Base-by-base conservation (phyloP, 2,888 invertebrate genomes). In the Megalurothrips usitatus region DNA sequence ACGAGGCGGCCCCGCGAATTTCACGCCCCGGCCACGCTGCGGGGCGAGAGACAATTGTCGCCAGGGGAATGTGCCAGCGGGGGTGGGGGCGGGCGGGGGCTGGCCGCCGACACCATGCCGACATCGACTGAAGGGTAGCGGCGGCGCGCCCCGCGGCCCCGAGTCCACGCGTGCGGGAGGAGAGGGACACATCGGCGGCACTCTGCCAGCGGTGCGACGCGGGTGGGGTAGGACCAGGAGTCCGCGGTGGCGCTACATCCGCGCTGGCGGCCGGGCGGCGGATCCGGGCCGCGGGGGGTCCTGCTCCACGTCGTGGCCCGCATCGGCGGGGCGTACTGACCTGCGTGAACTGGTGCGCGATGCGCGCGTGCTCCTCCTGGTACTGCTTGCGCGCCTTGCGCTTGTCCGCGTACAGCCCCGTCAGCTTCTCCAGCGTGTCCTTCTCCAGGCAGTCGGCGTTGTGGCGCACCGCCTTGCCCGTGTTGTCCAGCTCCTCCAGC, bases 401-500 rank as follows among this genome's bases (percentile, higher is more conserved):
- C 87, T 97, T 94, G 86, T 97, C 97, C n/a, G 91, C 90, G 87
- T 95, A 94, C 82, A 98, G 90, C 75, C 92, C 89, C 84, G 91
- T 91, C 83, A 98, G 90, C 84, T 94, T 93, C 85, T 97, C 96
- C 81, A 95, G 88, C 17, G 96, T 95, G 83, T 93, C 91, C 48
- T 92, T 92, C 86, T 96, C 95, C 84, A 98, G 89, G 43, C 92
- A 91, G 87, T 97, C 97, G 1, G 96, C 94, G 87, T 96, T 97
- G 83, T 93, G 91, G 86, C 92, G 93, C 82, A 98, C 92, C 84
- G 94, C 89, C 84, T 93, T 93, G 34, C 95, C 94, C 81, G 94
- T 93, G 85, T 92, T 93, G 87, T 97, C 97, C 87, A 97, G 91
- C 86, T 97, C 96, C 85, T 96, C 95, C 88, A 97, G 93, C 88